A percentile compares a stretch with the other conserved stretches of the same genome.
These are phyloP conservation scores for Agriopis leucophaearia DNA, from an alignment of 2,888 invertebrate genomes.

Conservation along the genomic window DNA sequence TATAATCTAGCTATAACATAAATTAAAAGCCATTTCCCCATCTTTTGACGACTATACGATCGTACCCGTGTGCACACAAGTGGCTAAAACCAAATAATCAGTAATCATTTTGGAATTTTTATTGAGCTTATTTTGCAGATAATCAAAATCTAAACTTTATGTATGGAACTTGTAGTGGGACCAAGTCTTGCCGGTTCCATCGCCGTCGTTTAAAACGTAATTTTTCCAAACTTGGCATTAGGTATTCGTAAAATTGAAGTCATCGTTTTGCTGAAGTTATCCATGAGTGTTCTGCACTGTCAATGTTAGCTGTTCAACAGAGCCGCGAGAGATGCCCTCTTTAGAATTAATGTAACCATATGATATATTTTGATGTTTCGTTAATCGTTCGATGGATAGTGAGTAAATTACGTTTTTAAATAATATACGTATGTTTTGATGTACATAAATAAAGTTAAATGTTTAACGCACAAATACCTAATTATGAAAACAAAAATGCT, in stretches of 20 bases:
- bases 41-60: too few relatives aligned
- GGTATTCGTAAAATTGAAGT: slow-evolving; percentile 63
- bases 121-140: neutral
- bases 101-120: neutral
- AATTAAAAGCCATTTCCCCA: too few relatives aligned
- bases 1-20: too few relatives aligned
- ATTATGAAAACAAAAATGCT: slow-evolving; percentile 71
- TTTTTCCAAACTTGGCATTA: slow-evolving; percentile 68
- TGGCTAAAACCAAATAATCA: too few relatives aligned
- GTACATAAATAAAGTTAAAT: slow-evolving; percentile 86
- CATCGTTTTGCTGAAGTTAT: slow-evolving; percentile 62
- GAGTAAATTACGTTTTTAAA: slow-evolving; percentile 78
- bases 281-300: slow-evolving; percentile 54
- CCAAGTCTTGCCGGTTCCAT: slow-evolving; percentile 39
- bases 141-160: neutral
- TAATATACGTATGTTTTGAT: slow-evolving; percentile 85
- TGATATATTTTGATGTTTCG: slow-evolving; percentile 69
- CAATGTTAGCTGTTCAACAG: slow-evolving; percentile 45
- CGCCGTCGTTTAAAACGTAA: slow-evolving; percentile 1
- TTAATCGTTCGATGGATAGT: slow-evolving; percentile 77
- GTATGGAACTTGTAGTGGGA: slow-evolving; percentile 16
- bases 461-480: slow-evolving; percentile 85
- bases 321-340: slow-evolving; percentile 51
- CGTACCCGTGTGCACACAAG: too few relatives aligned
- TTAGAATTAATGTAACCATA: slow-evolving; percentile 64